Conservation (phyloP, 2,888 invertebrate species). For the Amphipyra berbera region DNA sequence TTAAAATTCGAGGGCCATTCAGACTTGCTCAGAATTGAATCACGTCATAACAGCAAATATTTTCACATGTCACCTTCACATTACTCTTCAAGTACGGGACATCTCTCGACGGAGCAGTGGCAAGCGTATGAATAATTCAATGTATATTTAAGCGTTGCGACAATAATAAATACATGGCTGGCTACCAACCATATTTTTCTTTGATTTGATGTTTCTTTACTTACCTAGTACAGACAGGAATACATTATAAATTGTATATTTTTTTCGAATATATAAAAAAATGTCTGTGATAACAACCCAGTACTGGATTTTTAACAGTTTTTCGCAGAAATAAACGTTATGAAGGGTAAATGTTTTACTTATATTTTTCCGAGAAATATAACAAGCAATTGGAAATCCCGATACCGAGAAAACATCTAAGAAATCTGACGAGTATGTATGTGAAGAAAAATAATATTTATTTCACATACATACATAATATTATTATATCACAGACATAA, state of each 20-base stretch:
- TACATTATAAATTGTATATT: no score
- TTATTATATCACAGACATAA: no score
- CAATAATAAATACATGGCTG: slow-evolving; percentile 59
- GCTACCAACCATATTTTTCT: slow-evolving; percentile 32
- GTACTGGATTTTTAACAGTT: no score
- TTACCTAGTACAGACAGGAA: slow-evolving; percentile 6
- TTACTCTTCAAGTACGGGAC: slow-evolving; percentile 44
- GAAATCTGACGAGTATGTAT: not conserved
- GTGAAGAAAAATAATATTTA: not conserved
- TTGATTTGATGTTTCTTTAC: slow-evolving; percentile 34
- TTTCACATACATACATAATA: no score
- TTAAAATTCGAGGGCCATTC: slow-evolving; percentile 23
- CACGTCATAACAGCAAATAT: slow-evolving; percentile 19
- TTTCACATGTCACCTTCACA: slow-evolving; percentile 38
- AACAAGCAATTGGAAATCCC: not conserved
- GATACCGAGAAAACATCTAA: not conserved
- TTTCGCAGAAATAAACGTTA: no score
- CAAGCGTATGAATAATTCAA: slow-evolving; percentile 70
- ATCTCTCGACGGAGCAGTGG: slow-evolving; percentile 26
- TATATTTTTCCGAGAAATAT: not conserved
- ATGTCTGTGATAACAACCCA: no score
- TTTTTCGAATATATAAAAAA: no score
- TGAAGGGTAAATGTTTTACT: not conserved
- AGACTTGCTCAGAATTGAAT: slow-evolving; percentile 21
- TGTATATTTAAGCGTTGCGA: slow-evolving; percentile 59